A percentile compares a stretch with the other conserved stretches of the same genome.
These are phyloP conservation scores for Oryctes rhinoceros DNA, from an alignment of 1,140 invertebrate genomes.

Conservation along the genomic window DNA sequence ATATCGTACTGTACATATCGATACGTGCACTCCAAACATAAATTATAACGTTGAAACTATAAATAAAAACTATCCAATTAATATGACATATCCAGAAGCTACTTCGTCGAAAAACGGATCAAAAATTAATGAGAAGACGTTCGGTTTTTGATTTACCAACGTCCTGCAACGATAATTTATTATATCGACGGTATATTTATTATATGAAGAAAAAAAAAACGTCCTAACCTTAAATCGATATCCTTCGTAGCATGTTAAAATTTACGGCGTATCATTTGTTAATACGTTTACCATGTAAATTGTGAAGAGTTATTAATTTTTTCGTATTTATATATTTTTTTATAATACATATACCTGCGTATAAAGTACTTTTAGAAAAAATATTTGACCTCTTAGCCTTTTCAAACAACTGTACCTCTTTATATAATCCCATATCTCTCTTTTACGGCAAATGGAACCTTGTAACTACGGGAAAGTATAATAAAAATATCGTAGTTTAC, in stretches of 20 bases:
- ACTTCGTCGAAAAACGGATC: slow-evolving; percentile 29
- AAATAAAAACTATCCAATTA: slow-evolving; percentile 34
- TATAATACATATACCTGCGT: background rate
- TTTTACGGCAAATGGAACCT: no score
- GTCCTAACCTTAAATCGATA: background rate
- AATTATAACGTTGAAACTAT: slow-evolving; percentile 16
- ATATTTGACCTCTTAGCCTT: no score
- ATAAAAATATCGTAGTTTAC: no score
- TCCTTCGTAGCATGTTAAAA: background rate
- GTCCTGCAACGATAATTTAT: slow-evolving; percentile 19
- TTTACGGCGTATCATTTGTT: slow-evolving; percentile 25
- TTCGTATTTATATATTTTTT: slow-evolving; percentile 4
- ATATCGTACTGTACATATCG: background rate
- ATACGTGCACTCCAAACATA: background rate
- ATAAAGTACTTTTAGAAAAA: background rate
- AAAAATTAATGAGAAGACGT: slow-evolving; percentile 25
- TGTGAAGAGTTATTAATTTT: background rate
- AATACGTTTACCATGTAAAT: background rate
- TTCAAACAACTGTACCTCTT: no score
- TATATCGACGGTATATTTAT: slow-evolving; percentile 15
- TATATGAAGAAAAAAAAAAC: background rate
- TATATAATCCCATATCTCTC: no score
- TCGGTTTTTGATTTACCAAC: slow-evolving; percentile 22
- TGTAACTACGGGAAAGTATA: no score
- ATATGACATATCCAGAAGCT: slow-evolving; percentile 35